Evolutionary conservation across 2,888 invertebrate genomes (phyloP).

Genomic region (Myathropa florea): DNA sequence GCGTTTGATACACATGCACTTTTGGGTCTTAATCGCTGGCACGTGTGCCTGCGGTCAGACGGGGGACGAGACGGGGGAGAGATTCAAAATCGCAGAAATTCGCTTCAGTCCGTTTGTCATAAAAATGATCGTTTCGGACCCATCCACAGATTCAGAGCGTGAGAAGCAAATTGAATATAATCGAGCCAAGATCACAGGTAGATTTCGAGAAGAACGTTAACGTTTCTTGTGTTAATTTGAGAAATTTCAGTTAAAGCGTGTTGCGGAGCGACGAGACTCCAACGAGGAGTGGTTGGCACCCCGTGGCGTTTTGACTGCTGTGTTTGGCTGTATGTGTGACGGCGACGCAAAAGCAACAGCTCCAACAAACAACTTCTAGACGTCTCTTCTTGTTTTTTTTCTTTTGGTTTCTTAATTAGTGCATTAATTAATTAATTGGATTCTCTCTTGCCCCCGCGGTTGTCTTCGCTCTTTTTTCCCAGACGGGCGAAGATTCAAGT

Average conservation of each 20-base stretch:
- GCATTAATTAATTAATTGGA: constrained; percentile 60
- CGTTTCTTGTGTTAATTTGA: constrained; percentile 63
- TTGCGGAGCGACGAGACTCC: not conserved
- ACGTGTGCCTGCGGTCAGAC: not conserved
- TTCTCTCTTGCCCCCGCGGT: not conserved
- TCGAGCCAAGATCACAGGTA: constrained; percentile 43
- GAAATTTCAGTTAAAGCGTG: constrained; percentile 37
- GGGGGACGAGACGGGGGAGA: not conserved
- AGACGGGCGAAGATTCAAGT: too few species aligned
- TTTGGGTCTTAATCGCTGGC: not conserved
- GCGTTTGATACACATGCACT: constrained; percentile 13
- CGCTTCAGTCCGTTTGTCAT: too few species aligned
- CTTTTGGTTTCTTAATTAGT: constrained; percentile 61
- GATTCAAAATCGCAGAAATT: too few species aligned
- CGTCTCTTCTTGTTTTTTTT: constrained; percentile 17
- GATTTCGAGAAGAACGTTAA: too few species aligned
- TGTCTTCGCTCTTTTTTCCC: too few species aligned
- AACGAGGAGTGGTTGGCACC: constrained; percentile 29
- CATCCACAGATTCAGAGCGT: constrained; percentile 65
- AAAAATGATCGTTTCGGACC: too few species aligned
- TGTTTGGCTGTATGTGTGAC: not conserved
- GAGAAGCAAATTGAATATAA: constrained; percentile 65
- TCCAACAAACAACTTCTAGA: too few species aligned
- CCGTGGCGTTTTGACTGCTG: constrained; percentile 32
- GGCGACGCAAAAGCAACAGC: not conserved